Conservation (phyloP, 2,113 vertebrate species). For the Sigmodon hispidus region DNA sequence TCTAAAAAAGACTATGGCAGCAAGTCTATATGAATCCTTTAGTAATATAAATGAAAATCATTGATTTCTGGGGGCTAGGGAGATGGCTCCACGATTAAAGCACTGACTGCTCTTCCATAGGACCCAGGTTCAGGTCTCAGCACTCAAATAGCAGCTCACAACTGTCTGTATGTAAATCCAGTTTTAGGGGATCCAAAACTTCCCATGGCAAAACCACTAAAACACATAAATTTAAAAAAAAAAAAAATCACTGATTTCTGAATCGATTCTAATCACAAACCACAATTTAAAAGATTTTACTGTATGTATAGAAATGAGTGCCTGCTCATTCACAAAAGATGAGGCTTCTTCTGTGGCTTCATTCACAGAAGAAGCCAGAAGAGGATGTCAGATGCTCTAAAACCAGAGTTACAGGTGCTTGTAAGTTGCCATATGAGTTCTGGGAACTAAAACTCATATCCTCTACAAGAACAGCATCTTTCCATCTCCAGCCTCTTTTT, state of each 20-base stretch:
- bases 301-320: not conserved
- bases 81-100: no score
- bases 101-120: no score
- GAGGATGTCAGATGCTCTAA: not conserved
- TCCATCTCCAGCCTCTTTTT: no score
- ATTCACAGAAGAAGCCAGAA: not conserved
- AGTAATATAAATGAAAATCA: not conserved
- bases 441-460: not conserved
- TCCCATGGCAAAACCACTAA: no score
- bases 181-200: no score
- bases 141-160: no score
- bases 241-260: constrained; percentile 5
- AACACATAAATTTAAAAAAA: no score
- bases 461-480: not conserved
- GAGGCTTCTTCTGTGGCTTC: no score
- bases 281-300: not conserved
- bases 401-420: not conserved
- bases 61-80: not conserved
- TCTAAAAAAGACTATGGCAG: not conserved
- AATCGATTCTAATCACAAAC: constrained; percentile 1
- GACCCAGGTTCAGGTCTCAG: no score
- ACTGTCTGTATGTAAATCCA: no score
- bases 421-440: not conserved
- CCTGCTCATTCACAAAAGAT: no score
- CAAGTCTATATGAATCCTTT: not conserved